Base-by-base conservation (phyloP, 2,797 vertebrate genomes). In the Cichlasoma orientale region DNA sequence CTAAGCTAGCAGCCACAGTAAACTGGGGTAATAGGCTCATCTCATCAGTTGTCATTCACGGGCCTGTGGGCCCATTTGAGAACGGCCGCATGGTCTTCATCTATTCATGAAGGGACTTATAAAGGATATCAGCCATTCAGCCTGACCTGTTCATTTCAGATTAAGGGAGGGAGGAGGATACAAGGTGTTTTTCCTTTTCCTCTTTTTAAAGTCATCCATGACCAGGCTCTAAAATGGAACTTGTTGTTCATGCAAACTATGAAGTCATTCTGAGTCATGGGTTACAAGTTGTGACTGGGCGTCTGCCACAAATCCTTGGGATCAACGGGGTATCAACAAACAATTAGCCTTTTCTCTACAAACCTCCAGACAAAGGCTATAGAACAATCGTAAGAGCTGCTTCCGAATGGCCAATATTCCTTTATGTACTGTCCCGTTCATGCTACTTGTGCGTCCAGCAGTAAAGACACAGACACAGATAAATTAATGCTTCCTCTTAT, bases 261-360 rank as follows among this genome's bases (percentile, higher is more conserved):
- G 87, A 92, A 92, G 91, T 88, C 82, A 86, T 80, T 80, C 79
- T 92, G 89, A 93, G 89, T 94, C 92, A 93, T 25, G 54, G 75
- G 66, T 82, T 72, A 72, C 82, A 83, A 74, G 78, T 83, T 87
- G 84, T 78, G 89, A 89, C 89, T 83, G 82, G 85, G 70, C 38
- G 21, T 54, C 54, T 11, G 74, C 83, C 80, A 83, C 86, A 77
- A 84, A 86, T 90, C 74, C 78, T 85, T 86, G 58, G 27, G 27
- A 27, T 27, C 59, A 58, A 53, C 21, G 68, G 83, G 86, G 85
- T 36, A 36, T 36, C 83, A 89, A 86, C 80, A 91, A 89, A 94
- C 91, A 90, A 90, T 93, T 92, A 94, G 90, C 89, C 88, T 88
- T 92, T 92, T 92, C 84, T 86, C 84, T 54, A 86, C 87, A 83